These are phyloP conservation scores for Bombylius discolor DNA, from an alignment of 2,888 invertebrate genomes.

Conservation along the genomic window DNA sequence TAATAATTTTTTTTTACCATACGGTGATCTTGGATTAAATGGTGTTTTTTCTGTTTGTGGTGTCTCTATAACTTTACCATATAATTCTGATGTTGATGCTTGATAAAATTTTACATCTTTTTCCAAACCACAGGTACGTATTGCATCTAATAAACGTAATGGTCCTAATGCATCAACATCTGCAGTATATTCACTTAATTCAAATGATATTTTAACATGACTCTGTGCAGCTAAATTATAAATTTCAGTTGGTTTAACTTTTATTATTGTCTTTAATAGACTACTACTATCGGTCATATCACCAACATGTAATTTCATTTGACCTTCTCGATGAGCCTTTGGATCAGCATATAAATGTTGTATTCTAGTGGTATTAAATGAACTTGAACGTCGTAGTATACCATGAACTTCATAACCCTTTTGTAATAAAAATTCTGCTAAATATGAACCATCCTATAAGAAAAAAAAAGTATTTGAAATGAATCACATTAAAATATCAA, in stretches of 20 bases:
- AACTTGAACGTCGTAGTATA: slow-evolving; percentile 83
- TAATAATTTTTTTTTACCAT: slow-evolving; percentile 52
- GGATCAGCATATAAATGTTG: slow-evolving; percentile 91
- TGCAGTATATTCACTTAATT: slow-evolving; percentile 96
- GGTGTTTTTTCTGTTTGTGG: slow-evolving; percentile 92
- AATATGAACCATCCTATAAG: slow-evolving; percentile 89
- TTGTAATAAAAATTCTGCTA: slow-evolving; percentile 82
- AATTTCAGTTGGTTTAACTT: slow-evolving; percentile 69
- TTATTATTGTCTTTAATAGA: slow-evolving; percentile 67
- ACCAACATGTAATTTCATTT: slow-evolving; percentile 93
- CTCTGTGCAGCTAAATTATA: slow-evolving; percentile 98
- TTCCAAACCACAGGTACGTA: slow-evolving; percentile 74
- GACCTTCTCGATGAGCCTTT: slow-evolving; percentile 71
- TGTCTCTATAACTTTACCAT: slow-evolving; percentile 82
- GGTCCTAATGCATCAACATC: slow-evolving; percentile 97
- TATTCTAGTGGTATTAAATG: slow-evolving; percentile 93
- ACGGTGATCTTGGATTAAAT: slow-evolving; percentile 92
- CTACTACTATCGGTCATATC: slow-evolving; percentile 98
- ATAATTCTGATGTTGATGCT: slow-evolving; percentile 90
- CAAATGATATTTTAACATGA: slow-evolving; percentile 98
- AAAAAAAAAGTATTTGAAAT: not conserved
- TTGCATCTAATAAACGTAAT: slow-evolving; percentile 78
- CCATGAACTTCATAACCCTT: slow-evolving; percentile 96
- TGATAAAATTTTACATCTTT: slow-evolving; percentile 80
- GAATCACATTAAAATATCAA: no score